Evolutionary conservation across 2,113 vertebrate species (phyloP), one percentile per base, ranked within the genome.

Genomic region (Nibea albiflora): DNA sequence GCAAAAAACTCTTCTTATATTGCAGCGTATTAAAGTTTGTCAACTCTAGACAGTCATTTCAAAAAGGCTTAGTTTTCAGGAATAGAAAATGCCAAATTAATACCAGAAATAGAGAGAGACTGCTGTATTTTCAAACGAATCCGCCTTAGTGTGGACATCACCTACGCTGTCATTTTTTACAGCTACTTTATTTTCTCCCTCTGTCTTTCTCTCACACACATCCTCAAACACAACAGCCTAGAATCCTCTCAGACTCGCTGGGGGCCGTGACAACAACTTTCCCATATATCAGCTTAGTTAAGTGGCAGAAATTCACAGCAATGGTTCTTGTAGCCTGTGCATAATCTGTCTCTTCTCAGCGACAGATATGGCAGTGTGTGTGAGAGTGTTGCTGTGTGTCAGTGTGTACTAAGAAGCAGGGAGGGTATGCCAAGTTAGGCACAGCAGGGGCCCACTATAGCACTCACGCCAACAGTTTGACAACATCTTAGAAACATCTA

Each of bases 401-500:
- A 47, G 66, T 62, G 58, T 58, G 69, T 31, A 71, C 61, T 73
- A 58, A 77, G 84, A 81, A 67, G 81, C 20, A 1, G 26, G 73
- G 28, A 62, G 77, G 28, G 80, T 81, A 68, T 62, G 80, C 79
- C 56, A 74, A 89, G 89, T 85, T 85, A 88, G 77, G 84, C 90
- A 87, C 93, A 87, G 89, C 82, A 52, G 85, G 92, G 53, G 82
- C 46, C 81, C 80, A 19, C 46, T 54, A 79, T 44, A 73, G 76
- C 81, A 78, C 87, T 88, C 89, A 74, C 68, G 68, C 83, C 81
- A 88, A 81, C 76, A 90, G 78, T 90, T 88, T 90, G 90, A 92
- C 90, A 92, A 87, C 89, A 89, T 91, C 88, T 89, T 78, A 78
- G 71, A 85, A 89, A 88, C 76, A 80, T 82, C 84, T 71, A 76